phyloP scores from a whole-genome alignment of 2,888 invertebrate genomes.

The Lycia hirtaria region DNA sequence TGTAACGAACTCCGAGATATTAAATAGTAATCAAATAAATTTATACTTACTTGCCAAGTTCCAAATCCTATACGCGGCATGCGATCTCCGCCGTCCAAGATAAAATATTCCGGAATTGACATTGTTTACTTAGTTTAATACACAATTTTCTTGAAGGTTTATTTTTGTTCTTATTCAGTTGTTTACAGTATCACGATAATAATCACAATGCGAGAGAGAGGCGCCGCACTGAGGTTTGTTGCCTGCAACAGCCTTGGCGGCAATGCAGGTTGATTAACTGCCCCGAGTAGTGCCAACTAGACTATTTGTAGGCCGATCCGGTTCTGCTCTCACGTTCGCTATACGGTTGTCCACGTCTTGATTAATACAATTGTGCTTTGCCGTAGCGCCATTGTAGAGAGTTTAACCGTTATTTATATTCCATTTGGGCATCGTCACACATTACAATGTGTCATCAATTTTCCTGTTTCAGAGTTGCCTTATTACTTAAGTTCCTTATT shows the following conservation, averaged over 20 bases:
- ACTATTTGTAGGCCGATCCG: constrained; percentile 11
- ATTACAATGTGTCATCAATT: neutral
- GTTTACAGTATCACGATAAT: constrained; percentile 42
- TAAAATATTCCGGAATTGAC: constrained; percentile 65
- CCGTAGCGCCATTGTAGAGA: too few species aligned
- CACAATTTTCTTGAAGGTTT: constrained; percentile 24
- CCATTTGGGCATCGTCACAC: too few species aligned
- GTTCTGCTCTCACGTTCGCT: constrained; percentile 25
- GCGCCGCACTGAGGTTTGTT: constrained; percentile 34
- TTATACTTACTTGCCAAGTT: constrained; percentile 90
- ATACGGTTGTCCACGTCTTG: constrained; percentile 1
- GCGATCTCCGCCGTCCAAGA: constrained; percentile 79
- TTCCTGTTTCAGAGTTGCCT: neutral
- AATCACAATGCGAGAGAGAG: constrained; percentile 53
- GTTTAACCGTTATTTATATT: too few species aligned
- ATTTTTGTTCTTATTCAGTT: constrained; percentile 33
- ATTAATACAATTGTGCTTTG: neutral
- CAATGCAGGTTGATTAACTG: constrained; percentile 33
- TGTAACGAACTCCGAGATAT: neutral
- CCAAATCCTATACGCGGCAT: constrained; percentile 92
- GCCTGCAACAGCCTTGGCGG: constrained; percentile 44
- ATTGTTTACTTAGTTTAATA: constrained; percentile 46
- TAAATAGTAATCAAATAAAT: neutral
- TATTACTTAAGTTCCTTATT: neutral
- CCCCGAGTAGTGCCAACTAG: neutral